Conservation (phyloP, 2,888 invertebrate species). For the Lysandra bellargus region DNA sequence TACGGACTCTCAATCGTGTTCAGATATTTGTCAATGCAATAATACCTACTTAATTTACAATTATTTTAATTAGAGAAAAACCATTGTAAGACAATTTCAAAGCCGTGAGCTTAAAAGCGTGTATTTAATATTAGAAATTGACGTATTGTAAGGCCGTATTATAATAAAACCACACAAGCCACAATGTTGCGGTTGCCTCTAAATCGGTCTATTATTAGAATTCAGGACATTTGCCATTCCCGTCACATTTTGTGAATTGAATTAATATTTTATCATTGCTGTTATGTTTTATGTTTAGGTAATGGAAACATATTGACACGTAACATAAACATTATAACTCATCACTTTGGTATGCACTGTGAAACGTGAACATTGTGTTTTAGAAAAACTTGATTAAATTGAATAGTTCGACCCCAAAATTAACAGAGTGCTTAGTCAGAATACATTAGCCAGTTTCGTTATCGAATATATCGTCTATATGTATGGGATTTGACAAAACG, state of each 20-base stretch:
- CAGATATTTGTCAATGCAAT: too few relatives aligned
- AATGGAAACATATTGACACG: background rate
- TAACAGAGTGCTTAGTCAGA: background rate
- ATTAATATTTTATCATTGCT: background rate
- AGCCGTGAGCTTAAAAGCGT: background rate
- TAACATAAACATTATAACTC: background rate
- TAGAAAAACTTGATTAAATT: background rate
- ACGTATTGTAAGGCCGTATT: slow-evolving; percentile 9
- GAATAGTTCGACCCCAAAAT: background rate
- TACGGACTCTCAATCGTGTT: too few relatives aligned
- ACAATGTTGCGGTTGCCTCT: background rate
- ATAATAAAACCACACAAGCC: slow-evolving; percentile 27
- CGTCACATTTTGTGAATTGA: slow-evolving; percentile 15
- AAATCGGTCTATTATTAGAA: slow-evolving; percentile 18
- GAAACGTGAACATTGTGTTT: background rate
- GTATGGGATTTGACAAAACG: too few relatives aligned
- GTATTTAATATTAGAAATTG: slow-evolving; percentile 22
- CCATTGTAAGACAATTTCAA: background rate
- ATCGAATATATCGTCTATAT: too few relatives aligned
- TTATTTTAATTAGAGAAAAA: background rate
- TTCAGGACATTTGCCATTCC: slow-evolving; percentile 21
- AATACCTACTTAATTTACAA: too few relatives aligned
- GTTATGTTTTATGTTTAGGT: slow-evolving; percentile 2
- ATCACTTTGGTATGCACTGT: too few relatives aligned
- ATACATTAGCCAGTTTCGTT: too few relatives aligned